A percentile compares a stretch with the other conserved stretches of the same genome.
phyloP scores from a whole-genome alignment of 2,113 vertebrate genomes.

The Tupaia chinensis region DNA sequence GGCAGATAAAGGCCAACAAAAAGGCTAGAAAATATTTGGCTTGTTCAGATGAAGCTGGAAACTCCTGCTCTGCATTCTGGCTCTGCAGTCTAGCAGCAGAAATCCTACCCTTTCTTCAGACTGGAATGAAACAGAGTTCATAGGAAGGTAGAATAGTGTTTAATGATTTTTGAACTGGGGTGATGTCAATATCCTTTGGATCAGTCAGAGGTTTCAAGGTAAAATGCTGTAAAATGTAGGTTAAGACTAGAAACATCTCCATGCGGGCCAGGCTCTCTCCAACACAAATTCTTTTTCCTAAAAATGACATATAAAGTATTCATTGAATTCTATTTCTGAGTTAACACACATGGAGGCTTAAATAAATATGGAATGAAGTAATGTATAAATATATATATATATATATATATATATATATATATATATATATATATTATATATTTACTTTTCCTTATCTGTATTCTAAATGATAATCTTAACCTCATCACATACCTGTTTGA shows the following conservation, averaged over 20 bases:
- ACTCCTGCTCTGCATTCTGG: background rate
- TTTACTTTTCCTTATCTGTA: no score
- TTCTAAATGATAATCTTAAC: no score
- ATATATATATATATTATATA: no score
- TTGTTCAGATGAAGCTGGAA: background rate
- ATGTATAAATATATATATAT: no score
- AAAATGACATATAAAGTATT: constrained; percentile 24
- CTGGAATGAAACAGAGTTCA: constrained; percentile 64
- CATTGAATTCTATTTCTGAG: background rate
- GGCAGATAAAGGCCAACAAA: background rate
- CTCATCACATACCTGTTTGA: no score
- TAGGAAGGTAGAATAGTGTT: no score
- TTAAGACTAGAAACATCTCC: constrained; percentile 84
- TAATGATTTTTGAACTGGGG: background rate
- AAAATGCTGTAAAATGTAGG: constrained; percentile 82
- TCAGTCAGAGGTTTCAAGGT: constrained; percentile 75
- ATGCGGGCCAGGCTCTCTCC: constrained; percentile 85
- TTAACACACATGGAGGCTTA: background rate
- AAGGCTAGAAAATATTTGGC: background rate
- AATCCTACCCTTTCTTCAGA: constrained; percentile 1
- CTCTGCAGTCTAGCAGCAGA: no score
- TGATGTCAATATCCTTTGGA: constrained; percentile 75
- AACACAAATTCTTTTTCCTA: constrained; percentile 20
- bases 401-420: no score
- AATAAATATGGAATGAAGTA: background rate